Evolutionary conservation across 2,797 vertebrate genomes (phyloP), one percentile per base, ranked within the genome.

Genomic region (Trachurus trachurus): DNA sequence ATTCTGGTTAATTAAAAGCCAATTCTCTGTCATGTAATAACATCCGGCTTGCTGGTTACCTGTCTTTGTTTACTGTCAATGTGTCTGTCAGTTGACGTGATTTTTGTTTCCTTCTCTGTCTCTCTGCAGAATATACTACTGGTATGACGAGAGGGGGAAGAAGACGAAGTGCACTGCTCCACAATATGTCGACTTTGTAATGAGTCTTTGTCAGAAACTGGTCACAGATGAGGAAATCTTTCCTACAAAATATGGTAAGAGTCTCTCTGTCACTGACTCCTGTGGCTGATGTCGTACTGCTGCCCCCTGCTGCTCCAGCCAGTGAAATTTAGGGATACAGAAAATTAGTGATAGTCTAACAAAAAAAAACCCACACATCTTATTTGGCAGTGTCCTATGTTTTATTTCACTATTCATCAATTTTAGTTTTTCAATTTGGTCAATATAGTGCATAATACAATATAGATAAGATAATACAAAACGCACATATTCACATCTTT

Each of bases 151-250:
- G 90, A 96, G 95, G 95, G 98, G 98, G 80, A 99, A 98, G 96
- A 99, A 99, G 95, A 96, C 97, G 34, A 99, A 99, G 91, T 99
- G 98, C 95, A 99, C 98, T 3, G 98, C 98, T 62, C 98, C 98
- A 11, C 98, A 99, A 94, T 99, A 99, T 5, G 97, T 99, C 9
- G 98, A 99, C 94, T 99, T 98, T 0, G 98, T 99, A 84, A 99
- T 99, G 98, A 99, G 98, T 86, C 96, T 97, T 0, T 97, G 98
- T 94, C 98, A 99, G 95, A 99, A 99, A 82, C 95, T 99, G 91
- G 98, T 99, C 92, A 99, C 98, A 0, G 98, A 99, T 21, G 98
- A 99, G 93, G 98, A 99, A 5, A 96, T 98, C 92, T 99, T 99
- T 85, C 98, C 98, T 39, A 99, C 98, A 16, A 99, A 99, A 95